These are phyloP conservation scores for Diplodus sargus DNA, from an alignment of 2,797 vertebrate species.

Conservation along the genomic window DNA sequence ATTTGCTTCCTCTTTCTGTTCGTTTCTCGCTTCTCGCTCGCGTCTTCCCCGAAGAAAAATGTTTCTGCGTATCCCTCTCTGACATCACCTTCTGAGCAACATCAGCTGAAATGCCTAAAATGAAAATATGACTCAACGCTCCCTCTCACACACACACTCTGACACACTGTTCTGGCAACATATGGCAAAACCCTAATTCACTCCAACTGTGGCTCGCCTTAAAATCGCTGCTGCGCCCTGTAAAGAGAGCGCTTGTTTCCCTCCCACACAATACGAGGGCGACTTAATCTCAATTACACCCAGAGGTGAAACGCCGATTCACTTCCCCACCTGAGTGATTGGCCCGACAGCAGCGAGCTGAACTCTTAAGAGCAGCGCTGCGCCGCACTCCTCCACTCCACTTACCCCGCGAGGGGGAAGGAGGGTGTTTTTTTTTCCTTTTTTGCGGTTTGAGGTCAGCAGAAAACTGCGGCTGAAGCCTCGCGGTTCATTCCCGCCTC, in stretches of 20 bases:
- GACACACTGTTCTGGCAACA: constrained; percentile 70
- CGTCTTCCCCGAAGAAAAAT: background rate
- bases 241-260: constrained; percentile 55
- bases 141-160: constrained; percentile 29
- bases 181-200: constrained; percentile 51
- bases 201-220: constrained; percentile 66
- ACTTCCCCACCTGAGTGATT: constrained; percentile 63
- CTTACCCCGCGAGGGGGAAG: constrained; percentile 24
- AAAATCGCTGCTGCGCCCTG: constrained; percentile 55
- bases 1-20: background rate
- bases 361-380: constrained; percentile 31
- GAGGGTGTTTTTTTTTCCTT: background rate
- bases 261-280: constrained; percentile 55
- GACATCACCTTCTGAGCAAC: constrained; percentile 56
- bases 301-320: constrained; percentile 56
- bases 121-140: constrained; percentile 67
- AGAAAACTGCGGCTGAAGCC: constrained; percentile 48
- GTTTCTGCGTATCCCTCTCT: constrained; percentile 26
- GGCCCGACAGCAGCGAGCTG: constrained; percentile 34
- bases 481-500: constrained; percentile 61
- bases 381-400: constrained; percentile 46
- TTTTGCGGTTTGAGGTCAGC: constrained; percentile 62
- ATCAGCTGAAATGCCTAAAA: constrained; percentile 55
- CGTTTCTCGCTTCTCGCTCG: background rate
- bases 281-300: constrained; percentile 69